Evolutionary conservation across 2,113 vertebrate species (phyloP), one percentile per base, ranked within the genome.

Genomic region (Cynocephalus volans): DNA sequence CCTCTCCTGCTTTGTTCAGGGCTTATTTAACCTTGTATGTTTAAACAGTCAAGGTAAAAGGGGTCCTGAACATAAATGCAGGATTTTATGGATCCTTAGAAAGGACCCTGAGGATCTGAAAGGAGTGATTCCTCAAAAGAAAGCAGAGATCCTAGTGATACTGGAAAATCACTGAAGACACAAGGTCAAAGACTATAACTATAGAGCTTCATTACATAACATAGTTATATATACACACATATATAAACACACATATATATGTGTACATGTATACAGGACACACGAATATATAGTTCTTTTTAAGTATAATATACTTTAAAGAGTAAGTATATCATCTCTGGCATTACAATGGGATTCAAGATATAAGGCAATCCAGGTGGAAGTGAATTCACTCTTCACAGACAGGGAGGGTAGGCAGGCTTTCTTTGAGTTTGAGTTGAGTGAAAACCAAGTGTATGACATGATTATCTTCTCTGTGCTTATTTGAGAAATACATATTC

Each of bases 391-490:
- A n/a, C 21, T 84, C 21, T 77, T 76, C 17, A 15, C 2, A 17
- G 81, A 41, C 28, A 50, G 45, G 11, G 33, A 79, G 8, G 3
- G 24, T 11, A 11, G 41, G 45, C 41, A 4, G 65, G 62, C 28
- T 93, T 96, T 84, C 72, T 62, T 41, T 94, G 45, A 93, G 8
- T 7, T 79, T 67, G 33, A 90, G 54, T 81, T 67, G 23, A 60
- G 12, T 65, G 64, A 84, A 90, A 95, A 69, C 33, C 24, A 79
- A 48, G 48, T 60, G 9, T 67, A 60, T 31, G 81, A 72, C 28
- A 54, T 15, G 72, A 85, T 58, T 50, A 8, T 60, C 24, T 77
- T 23, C 69, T 36, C 69, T 67, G 50, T 73, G 15, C 9, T 87
- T 62, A 88, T n/a, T 1, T 72, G 56, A 90, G 67, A 89, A 95